These are phyloP conservation scores for Balaenoptera acutorostrata DNA, from an alignment of 2,113 vertebrate species.

Conservation along the genomic window DNA sequence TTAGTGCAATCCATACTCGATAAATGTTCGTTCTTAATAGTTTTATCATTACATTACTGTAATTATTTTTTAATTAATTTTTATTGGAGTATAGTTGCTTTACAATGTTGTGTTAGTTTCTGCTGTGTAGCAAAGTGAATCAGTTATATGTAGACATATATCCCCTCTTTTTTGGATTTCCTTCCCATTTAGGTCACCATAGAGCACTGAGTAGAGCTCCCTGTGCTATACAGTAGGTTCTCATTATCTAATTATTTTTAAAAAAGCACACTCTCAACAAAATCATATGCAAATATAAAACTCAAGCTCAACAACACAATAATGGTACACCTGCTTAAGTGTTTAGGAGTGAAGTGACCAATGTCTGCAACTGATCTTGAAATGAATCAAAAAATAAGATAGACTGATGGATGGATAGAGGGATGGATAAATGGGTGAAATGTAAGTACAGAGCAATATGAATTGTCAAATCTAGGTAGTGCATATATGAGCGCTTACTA, in stretches of 20 bases:
- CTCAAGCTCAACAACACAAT: background rate
- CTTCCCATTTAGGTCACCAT: no score
- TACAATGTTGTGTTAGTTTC: no score
- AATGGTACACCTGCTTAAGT: background rate
- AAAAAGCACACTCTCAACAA: background rate
- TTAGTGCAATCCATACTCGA: background rate
- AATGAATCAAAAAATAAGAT: background rate
- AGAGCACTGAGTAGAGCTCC: no score
- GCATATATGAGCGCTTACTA: accelerated
- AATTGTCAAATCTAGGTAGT: background rate
- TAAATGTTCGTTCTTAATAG: background rate
- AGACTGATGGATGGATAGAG: background rate
- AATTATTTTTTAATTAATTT: background rate
- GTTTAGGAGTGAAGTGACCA: background rate
- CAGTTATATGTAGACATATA: no score
- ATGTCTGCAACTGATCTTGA: background rate
- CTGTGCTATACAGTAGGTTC: no score
- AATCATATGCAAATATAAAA: background rate
- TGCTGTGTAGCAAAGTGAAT: no score
- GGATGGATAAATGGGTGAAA: background rate
- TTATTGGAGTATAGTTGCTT: no score
- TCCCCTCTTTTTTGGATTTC: no score
- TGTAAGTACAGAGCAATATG: background rate
- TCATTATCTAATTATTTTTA: background rate
- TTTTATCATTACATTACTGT: background rate